Percentiles rank a stretch among this genome's conserved stretches.
These are phyloP conservation scores for Sylvilagus bachmani DNA, from an alignment of 2,113 vertebrate species.

Conservation along the genomic window DNA sequence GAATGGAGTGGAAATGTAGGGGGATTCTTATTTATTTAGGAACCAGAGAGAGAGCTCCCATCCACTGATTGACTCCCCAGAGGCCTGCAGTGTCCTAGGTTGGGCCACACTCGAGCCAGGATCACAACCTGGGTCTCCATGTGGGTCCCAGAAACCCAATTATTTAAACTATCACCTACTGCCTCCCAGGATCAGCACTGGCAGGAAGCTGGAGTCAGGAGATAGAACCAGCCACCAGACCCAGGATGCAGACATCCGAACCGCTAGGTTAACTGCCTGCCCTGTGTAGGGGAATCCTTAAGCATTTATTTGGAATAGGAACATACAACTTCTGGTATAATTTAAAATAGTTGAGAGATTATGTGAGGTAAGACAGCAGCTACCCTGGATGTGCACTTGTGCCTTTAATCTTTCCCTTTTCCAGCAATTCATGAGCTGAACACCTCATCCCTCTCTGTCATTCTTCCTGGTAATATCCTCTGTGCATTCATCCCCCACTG, in stretches of 20 bases:
- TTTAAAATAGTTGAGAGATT: slow-evolving; percentile 3
- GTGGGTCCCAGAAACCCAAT: no score
- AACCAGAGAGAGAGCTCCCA: no score
- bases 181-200: no score
- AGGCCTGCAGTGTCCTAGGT: no score
- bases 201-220: no score
- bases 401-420: background rate
- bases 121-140: no score
- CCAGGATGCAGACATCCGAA: no score
- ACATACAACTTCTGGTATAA: background rate
- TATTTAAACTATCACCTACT: no score
- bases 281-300: no score
- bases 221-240: no score
- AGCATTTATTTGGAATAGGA: background rate
- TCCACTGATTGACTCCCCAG: no score
- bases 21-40: background rate
- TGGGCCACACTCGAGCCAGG: no score
- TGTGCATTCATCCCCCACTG: background rate
- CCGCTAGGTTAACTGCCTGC: background rate
- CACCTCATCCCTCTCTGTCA: background rate
- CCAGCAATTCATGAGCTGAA: background rate
- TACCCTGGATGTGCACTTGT: background rate
- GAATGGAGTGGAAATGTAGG: background rate
- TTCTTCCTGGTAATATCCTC: background rate
- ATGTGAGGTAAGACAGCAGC: background rate